These are phyloP conservation scores for Uloborus plumipes DNA, from an alignment of 2,888 invertebrate genomes.

Conservation along the genomic window DNA sequence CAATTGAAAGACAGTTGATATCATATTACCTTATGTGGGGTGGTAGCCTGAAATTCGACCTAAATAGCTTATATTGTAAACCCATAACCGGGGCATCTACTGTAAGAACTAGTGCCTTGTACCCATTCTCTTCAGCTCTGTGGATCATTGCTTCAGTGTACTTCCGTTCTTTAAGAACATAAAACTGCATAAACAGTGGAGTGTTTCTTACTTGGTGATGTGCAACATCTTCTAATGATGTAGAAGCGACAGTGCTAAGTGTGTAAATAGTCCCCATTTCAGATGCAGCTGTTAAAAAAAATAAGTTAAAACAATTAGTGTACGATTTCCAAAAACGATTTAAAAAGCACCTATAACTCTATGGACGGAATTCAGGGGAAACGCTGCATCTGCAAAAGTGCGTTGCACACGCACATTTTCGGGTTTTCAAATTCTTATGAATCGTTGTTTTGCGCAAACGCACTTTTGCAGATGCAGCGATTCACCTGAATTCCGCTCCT, in stretches of 20 bases:
- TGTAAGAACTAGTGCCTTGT: constrained; percentile 87
- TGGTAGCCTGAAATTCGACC: constrained; percentile 87
- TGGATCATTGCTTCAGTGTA: constrained; percentile 81
- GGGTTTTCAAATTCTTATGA: too few species aligned
- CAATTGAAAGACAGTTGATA: too few species aligned
- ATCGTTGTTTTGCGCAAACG: too few species aligned
- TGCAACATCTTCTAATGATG: constrained; percentile 89
- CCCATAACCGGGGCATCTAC: constrained; percentile 82
- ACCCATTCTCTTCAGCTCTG: constrained; percentile 86
- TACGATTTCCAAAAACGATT: too few species aligned
- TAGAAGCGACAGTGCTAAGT: constrained; percentile 87
- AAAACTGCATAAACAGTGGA: constrained; percentile 94
- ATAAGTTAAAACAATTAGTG: too few species aligned
- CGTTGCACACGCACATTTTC: too few species aligned
- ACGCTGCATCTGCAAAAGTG: too few species aligned
- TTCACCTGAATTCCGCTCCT: too few species aligned
- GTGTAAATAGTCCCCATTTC: constrained; percentile 82
- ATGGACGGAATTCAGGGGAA: too few species aligned
- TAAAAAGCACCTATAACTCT: too few species aligned
- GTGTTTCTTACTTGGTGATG: constrained; percentile 80
- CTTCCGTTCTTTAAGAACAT: constrained; percentile 84
- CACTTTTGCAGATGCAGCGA: too few species aligned
- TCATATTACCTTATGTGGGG: constrained; percentile 78
- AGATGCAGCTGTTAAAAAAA: constrained; percentile 79
- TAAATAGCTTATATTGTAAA: constrained; percentile 77